Evolutionary conservation across 2,113 vertebrate species (phyloP), one percentile per base, ranked within the genome.

Genomic region (Elgaria multicarinata): DNA sequence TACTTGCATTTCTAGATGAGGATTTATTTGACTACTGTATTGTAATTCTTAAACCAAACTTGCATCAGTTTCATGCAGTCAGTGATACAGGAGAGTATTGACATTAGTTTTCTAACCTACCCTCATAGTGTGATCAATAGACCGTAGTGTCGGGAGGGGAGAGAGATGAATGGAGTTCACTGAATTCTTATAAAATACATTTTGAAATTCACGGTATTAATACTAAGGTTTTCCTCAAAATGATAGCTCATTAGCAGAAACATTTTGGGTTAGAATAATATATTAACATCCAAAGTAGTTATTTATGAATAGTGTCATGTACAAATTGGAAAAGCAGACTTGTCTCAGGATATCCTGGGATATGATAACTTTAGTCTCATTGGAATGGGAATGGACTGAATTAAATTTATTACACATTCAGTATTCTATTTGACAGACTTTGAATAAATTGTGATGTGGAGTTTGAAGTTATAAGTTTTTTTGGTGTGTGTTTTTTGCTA

Each of bases 381-480:
- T 87, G 20, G 89, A 92, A 90, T 86, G 28, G 26, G 0, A 78
- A 90, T 93, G 46, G 46, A 89, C 92, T 92, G 78, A 91, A 31
- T 89, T 92, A 87, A 93, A 93, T 85, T n/a, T 33, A 83, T 88
- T 86, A 77, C 6, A 28, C 87, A 91, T 93, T 46, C 81, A 91
- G 89, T 94, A 94, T 90, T 90, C 66, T 93, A 31, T 42, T 26
- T 75, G 94, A 87, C 83, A 90, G 87, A 93, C 66, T 93, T 86
- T 90, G n/a, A 92, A 92, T 69, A 83, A 55, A 58, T 82, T 78
- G 36, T 55, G n/a, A 76, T n/a, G 9, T 18, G 74, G 58, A 53
- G 55, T 12, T 33, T 0, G 9, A 87, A 89, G 86, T 24, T 89
- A 92, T 90, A n/a, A n/a, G n/a, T n/a, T n/a, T n/a, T n/a, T n/a